A percentile compares a stretch with the other conserved stretches of the same genome.
Evolutionary conservation across 1,140 invertebrate genomes (phyloP).

Genomic region (Cyrtorhinus lividipennis): DNA sequence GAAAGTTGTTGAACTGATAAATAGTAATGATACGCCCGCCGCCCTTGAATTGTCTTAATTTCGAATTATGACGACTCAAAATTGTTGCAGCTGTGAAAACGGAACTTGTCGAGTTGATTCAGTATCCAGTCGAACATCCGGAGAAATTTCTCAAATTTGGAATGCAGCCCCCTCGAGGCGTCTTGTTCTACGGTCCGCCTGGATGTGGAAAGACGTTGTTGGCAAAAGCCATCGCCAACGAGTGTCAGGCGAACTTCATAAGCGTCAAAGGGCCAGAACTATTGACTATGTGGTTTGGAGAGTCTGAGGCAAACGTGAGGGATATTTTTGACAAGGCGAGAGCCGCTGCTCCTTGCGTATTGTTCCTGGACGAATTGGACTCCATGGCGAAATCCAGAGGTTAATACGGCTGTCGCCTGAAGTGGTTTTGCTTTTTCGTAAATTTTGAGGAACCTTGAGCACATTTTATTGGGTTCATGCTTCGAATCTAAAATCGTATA

Average conservation of each 20-base stretch:
- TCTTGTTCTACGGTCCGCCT: conserved; percentile 95
- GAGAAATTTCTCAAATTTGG: conserved; percentile 99
- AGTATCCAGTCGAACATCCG: conserved; percentile 98
- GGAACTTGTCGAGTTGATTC: conserved; percentile 90
- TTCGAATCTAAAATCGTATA: no score
- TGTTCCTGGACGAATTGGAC: conserved; percentile 99
- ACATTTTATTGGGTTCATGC: no score
- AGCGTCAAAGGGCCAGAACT: conserved; percentile 97
- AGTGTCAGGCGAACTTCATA: conserved; percentile 99
- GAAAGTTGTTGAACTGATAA: no score
- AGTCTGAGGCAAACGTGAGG: conserved; percentile 96
- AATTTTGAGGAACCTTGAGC: no score
- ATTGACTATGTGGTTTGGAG: conserved; percentile 99
- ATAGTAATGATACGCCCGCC: no score
- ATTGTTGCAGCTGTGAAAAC: conserved; percentile 54
- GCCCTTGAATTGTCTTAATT: no score
- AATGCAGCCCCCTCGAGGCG: conserved; percentile 96
- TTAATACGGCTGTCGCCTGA: no score
- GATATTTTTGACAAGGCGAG: conserved; percentile 99
- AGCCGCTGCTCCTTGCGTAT: conserved; percentile 93
- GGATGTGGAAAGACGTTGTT: conserved; percentile 86
- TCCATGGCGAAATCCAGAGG: conserved; percentile 97
- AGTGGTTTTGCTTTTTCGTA: no score
- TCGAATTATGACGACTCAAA: no score
- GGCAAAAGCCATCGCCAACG: conserved; percentile 92